A percentile compares a stretch with the other conserved stretches of the same genome.
Evolutionary conservation across 2,797 vertebrate genomes (phyloP).

Genomic region (Gadopsis bispinosus): DNA sequence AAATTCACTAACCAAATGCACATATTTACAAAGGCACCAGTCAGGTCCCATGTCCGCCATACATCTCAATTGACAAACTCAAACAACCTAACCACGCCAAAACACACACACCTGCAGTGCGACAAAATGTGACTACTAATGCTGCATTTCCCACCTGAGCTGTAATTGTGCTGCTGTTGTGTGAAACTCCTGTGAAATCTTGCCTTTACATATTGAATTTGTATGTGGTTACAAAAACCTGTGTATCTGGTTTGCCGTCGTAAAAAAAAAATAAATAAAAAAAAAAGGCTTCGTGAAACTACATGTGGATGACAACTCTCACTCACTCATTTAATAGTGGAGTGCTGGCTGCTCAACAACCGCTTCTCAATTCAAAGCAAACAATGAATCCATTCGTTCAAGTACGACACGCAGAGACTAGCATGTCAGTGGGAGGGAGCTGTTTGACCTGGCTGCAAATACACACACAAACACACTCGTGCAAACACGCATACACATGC

Average conservation of each 20-base stretch:
- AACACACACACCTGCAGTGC: slow-evolving; percentile 44
- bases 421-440: slow-evolving; percentile 34
- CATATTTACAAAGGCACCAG: slow-evolving; percentile 20
- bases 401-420: slow-evolving; percentile 22
- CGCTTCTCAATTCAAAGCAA: slow-evolving; percentile 36
- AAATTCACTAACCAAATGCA: not conserved
- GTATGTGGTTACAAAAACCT: slow-evolving; percentile 13
- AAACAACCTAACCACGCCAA: slow-evolving; percentile 36
- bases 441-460: slow-evolving; percentile 19
- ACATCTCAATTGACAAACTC: slow-evolving; percentile 8
- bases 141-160: slow-evolving; percentile 10
- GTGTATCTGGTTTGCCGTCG: slow-evolving; percentile 42
- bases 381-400: slow-evolving; percentile 37
- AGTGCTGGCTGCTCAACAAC: slow-evolving; percentile 3
- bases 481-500: slow-evolving; percentile 13
- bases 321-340: not conserved
- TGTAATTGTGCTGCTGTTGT: not conserved
- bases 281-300: not conserved
- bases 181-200: slow-evolving; percentile 44
- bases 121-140: slow-evolving; percentile 17
- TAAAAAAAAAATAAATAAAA: not conserved
- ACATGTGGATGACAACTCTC: slow-evolving; percentile 22
- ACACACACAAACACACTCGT: slow-evolving; percentile 12
- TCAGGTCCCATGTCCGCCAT: not conserved
- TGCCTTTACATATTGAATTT: not conserved